Base-by-base conservation (phyloP, 2,888 invertebrate species). In the Theretra japonica region DNA sequence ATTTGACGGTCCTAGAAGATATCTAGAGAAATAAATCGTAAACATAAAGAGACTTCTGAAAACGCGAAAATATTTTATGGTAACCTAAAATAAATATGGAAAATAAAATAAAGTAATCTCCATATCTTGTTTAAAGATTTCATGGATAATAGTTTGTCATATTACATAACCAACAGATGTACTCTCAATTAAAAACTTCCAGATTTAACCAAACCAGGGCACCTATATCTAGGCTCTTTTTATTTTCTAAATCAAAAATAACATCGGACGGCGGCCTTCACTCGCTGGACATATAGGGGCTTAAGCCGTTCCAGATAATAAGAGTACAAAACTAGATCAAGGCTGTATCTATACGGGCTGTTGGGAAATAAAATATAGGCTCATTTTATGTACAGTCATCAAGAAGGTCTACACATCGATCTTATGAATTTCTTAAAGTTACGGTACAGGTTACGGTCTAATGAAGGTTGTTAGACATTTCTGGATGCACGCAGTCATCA, bases 271-370 rank as follows among this genome's bases (percentile, higher is more conserved):
- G 8, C 33, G 33, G 33, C 62, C 62, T 62, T 62, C 53, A 53
- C 6, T n/a, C 23, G 19, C 25, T 17, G 30, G 41, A 68, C 48
- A 56, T 53, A 53, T 56, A 62, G 62, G 62, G 62, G 62, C 62
- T 62, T 21, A 62, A 33, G 41, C 21, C 62, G 62, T 41, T 15
- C 62, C 62, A 62, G 62, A 62, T 62, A 60, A 60, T 62, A 53
- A n/a, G n/a, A 19, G 53, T n/a, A 33, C 11, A 41, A 15, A 62
- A 62, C 62, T 41, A 41, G 62, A 62, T 62, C 62, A 62, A 62
- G 62, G 62, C n/a, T 41, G 33, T 21, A 62, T 33, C n/a, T 62
- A n/a, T 33, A 62, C 33, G 33, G 33, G 33, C 62, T 19, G 62
- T 17, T 33, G 33, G 8, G n/a, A n/a, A n/a, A 8, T 21, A 19